Conservation (phyloP, 2,797 vertebrate genomes). For the Thaleichthys pacificus region DNA sequence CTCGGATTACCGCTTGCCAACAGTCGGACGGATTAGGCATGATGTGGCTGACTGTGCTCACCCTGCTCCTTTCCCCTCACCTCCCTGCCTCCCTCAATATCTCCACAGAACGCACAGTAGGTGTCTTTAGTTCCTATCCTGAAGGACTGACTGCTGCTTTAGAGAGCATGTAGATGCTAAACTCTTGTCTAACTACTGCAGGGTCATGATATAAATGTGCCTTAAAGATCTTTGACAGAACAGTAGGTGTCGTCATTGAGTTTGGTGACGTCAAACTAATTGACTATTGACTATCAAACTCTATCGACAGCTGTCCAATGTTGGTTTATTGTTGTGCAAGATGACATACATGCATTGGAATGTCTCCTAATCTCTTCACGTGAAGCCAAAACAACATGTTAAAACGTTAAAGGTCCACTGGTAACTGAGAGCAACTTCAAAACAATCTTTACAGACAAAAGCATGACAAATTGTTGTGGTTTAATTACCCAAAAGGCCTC, state of each 20-base stretch:
- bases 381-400: too few species aligned
- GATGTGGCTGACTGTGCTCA: constrained; percentile 65
- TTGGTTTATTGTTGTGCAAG: too few species aligned
- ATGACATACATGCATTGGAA: too few species aligned
- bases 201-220: not conserved
- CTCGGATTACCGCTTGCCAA: constrained; percentile 16
- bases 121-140: constrained; percentile 14
- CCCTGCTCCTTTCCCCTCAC: constrained; percentile 58
- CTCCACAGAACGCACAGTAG: constrained; percentile 57
- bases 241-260: not conserved
- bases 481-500: too few species aligned
- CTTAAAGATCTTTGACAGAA: not conserved
- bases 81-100: constrained; percentile 49
- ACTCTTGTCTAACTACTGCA: not conserved
- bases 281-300: too few species aligned
- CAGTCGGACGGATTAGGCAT: constrained; percentile 34
- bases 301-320: too few species aligned
- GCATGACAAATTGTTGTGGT: too few species aligned
- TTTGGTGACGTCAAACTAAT: not conserved
- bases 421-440: too few species aligned
- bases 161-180: not conserved
- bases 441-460: too few species aligned
- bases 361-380: too few species aligned
- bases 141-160: not conserved
- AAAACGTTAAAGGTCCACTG: too few species aligned